A percentile compares a stretch with the other conserved stretches of the same genome.
These are phyloP conservation scores for Pogonophryne albipinna DNA, from an alignment of 2,797 vertebrate species.

Conservation along the genomic window DNA sequence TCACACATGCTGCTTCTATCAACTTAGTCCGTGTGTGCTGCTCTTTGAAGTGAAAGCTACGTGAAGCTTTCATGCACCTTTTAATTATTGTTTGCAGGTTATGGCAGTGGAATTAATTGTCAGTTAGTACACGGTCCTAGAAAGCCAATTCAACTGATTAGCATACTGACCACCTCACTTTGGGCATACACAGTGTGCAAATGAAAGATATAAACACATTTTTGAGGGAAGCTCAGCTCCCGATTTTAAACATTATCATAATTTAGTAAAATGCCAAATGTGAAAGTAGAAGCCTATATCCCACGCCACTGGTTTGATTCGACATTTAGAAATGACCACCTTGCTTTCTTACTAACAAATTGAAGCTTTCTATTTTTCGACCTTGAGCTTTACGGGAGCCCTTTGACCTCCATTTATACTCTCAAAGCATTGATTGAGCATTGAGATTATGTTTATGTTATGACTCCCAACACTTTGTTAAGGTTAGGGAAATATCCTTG, in stretches of 20 bases:
- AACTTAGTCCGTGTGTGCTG: conserved; percentile 43
- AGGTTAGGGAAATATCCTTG: too few relatives aligned
- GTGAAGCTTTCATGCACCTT: conserved; percentile 47
- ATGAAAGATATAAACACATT: neutral
- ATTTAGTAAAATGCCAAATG: neutral
- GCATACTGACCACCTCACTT: neutral
- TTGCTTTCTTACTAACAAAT: too few relatives aligned
- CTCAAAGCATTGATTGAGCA: too few relatives aligned
- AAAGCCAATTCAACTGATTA: conserved; percentile 18
- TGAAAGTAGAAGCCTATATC: neutral
- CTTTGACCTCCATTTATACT: too few relatives aligned
- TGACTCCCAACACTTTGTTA: too few relatives aligned
- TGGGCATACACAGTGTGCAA: neutral
- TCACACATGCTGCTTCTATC: conserved; percentile 65
- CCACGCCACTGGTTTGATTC: neutral
- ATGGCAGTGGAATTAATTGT: conserved; percentile 48
- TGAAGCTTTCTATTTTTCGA: neutral
- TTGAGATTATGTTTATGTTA: too few relatives aligned
- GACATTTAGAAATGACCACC: neutral
- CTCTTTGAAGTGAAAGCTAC: conserved; percentile 66
- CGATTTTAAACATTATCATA: neutral
- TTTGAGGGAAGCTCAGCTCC: neutral
- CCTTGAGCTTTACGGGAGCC: too few relatives aligned
- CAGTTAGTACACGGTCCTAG: conserved; percentile 22
- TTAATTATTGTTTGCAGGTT: conserved; percentile 44